These are phyloP conservation scores for Psittacula cyanocephala DNA, from an alignment of 2,113 vertebrate species.

Conservation along the genomic window DNA sequence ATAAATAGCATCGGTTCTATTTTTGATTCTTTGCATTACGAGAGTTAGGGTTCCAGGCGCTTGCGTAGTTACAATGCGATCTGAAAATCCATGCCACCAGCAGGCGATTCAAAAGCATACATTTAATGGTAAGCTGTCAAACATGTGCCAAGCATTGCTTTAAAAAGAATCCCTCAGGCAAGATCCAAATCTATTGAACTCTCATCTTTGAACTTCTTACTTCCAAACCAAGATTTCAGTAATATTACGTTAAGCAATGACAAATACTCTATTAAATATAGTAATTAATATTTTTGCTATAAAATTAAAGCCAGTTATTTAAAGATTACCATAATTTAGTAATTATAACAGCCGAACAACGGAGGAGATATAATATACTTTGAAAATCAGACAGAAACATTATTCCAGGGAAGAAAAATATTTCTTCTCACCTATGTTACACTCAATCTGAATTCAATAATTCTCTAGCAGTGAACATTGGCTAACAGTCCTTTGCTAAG, in stretches of 20 bases:
- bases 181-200: not conserved
- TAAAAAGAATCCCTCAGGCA: not conserved
- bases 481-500: not conserved
- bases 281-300: not conserved
- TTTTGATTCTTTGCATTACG: slow-evolving; percentile 2
- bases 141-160: not conserved
- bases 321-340: not conserved
- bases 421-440: not conserved
- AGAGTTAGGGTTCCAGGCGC: not conserved
- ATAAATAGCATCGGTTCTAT: slow-evolving; percentile 10
- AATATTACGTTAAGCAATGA: not conserved
- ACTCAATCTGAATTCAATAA: slow-evolving; percentile 27
- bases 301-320: not conserved
- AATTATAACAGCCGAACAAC: not conserved
- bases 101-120: not conserved
- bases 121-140: not conserved
- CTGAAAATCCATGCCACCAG: not conserved
- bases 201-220: not conserved
- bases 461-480: not conserved
- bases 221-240: not conserved
- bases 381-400: not conserved
- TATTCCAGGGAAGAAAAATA: not conserved
- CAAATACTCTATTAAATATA: not conserved
- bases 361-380: not conserved
- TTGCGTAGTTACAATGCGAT: not conserved